phyloP scores from a whole-genome alignment of 1,140 invertebrate genomes.

The Amyelois transitella region DNA sequence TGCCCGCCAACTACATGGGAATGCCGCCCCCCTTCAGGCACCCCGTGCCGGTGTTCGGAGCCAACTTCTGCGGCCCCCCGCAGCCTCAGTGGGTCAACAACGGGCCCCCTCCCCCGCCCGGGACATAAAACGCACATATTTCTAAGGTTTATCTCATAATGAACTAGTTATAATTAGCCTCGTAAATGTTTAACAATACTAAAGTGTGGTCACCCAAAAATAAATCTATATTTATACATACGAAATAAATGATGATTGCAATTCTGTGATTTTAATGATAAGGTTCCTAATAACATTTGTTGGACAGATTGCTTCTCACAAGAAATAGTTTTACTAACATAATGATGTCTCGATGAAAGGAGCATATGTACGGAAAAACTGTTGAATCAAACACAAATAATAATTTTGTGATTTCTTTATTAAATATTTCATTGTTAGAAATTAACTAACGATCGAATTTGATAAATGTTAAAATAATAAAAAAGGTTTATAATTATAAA shows the following conservation, averaged over 20 bases:
- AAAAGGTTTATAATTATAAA: slow-evolving; percentile 67
- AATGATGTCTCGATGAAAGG: too few relatives aligned
- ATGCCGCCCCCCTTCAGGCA: slow-evolving; percentile 37
- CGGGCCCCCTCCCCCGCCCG: slow-evolving; percentile 51
- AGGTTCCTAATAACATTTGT: too few relatives aligned
- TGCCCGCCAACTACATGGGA: slow-evolving; percentile 22
- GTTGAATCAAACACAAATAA: slow-evolving; percentile 10
- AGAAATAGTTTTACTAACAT: too few relatives aligned
- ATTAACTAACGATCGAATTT: slow-evolving; percentile 72
- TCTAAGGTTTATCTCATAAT: slow-evolving; percentile 32
- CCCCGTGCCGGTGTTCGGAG: slow-evolving; percentile 41
- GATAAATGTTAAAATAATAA: slow-evolving; percentile 71
- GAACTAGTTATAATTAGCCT: slow-evolving; percentile 30
- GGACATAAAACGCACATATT: slow-evolving; percentile 34
- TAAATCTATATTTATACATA: slow-evolving; percentile 59
- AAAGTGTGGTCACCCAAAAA: slow-evolving; percentile 68
- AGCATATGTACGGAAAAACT: too few relatives aligned
- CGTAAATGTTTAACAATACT: slow-evolving; percentile 48
- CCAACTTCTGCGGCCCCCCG: slow-evolving; percentile 34
- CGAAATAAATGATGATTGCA: slow-evolving; percentile 43
- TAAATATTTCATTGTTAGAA: slow-evolving; percentile 74
- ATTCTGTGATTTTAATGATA: slow-evolving; percentile 7
- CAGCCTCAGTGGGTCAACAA: slow-evolving; percentile 45
- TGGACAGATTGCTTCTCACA: too few relatives aligned
- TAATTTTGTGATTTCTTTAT: slow-evolving; percentile 72